phyloP scores from a whole-genome alignment of 2,888 invertebrate species.

The Trimorus sp. region DNA sequence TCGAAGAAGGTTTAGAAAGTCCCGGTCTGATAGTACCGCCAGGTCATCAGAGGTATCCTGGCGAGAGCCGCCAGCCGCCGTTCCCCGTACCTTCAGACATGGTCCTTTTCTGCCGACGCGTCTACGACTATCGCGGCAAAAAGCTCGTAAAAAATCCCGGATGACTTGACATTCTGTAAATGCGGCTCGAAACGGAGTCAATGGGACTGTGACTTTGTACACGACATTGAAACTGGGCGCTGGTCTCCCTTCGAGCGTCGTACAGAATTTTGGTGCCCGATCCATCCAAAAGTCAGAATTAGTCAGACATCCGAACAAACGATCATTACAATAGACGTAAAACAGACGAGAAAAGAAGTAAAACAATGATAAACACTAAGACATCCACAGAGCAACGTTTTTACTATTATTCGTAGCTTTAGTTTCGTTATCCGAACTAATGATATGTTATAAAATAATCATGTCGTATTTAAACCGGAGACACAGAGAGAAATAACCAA shows the following conservation, averaged over 20 bases:
- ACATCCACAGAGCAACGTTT: slow-evolving; percentile 60
- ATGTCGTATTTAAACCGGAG: slow-evolving; percentile 34
- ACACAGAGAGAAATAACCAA: slow-evolving; percentile 55
- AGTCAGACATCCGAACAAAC: slow-evolving; percentile 54
- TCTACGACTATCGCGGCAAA: slow-evolving; percentile 97
- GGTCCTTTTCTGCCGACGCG: slow-evolving; percentile 96
- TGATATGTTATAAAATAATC: slow-evolving; percentile 55
- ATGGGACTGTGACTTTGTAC: slow-evolving; percentile 73
- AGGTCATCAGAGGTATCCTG: slow-evolving; percentile 84
- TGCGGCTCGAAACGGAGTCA: slow-evolving; percentile 71
- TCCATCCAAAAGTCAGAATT: slow-evolving; percentile 58
- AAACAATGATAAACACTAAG: slow-evolving; percentile 48
- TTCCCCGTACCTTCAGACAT: slow-evolving; percentile 89
- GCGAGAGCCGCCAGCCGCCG: slow-evolving; percentile 85
- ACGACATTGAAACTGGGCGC: slow-evolving; percentile 75
- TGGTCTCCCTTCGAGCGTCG: slow-evolving; percentile 72
- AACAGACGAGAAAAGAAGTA: slow-evolving; percentile 26
- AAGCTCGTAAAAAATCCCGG: slow-evolving; percentile 81
- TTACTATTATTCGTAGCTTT: slow-evolving; percentile 58
- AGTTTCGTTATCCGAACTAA: slow-evolving; percentile 58
- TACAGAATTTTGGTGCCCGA: slow-evolving; percentile 47
- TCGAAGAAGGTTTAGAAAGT: slow-evolving; percentile 89
- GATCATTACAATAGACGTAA: slow-evolving; percentile 45
- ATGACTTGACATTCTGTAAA: slow-evolving; percentile 79
- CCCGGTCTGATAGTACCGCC: slow-evolving; percentile 90